Conservation (phyloP, 2,888 invertebrate species). For the Chrysopilus asiliformis region DNA sequence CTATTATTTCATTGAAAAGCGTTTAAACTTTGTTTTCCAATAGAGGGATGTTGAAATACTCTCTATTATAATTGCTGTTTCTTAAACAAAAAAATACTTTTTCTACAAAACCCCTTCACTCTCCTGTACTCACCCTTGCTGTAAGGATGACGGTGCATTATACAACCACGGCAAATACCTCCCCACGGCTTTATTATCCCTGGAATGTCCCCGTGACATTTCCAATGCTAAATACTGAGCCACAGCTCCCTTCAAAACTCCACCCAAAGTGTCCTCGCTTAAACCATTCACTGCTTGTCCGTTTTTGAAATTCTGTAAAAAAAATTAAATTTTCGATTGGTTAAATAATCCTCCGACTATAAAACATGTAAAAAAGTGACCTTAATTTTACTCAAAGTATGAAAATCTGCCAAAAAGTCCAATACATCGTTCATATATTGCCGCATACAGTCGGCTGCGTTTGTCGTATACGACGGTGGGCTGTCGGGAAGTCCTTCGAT, state of each 20-base stretch:
- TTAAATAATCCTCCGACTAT: not conserved
- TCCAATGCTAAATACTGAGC: slow-evolving; percentile 90
- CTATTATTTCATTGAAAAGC: too few relatives aligned
- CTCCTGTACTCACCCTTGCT: slow-evolving; percentile 72
- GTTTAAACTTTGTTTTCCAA: too few relatives aligned
- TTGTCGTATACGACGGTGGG: slow-evolving; percentile 48
- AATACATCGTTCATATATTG: slow-evolving; percentile 84
- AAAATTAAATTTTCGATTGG: not conserved
- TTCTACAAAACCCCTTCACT: too few relatives aligned
- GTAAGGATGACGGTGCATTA: slow-evolving; percentile 62
- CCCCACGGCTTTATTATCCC: slow-evolving; percentile 69
- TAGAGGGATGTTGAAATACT: too few relatives aligned
- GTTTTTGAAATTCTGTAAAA: slow-evolving; percentile 50
- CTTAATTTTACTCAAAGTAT: slow-evolving; percentile 93
- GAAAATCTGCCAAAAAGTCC: slow-evolving; percentile 91
- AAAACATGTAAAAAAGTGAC: too few relatives aligned
- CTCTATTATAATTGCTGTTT: too few relatives aligned
- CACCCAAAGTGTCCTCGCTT: slow-evolving; percentile 93
- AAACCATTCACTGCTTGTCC: slow-evolving; percentile 52
- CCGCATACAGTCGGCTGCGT: slow-evolving; percentile 87
- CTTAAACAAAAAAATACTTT: too few relatives aligned
- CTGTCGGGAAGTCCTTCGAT: slow-evolving; percentile 42
- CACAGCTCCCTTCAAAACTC: slow-evolving; percentile 89
- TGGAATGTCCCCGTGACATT: slow-evolving; percentile 72
- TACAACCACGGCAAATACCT: slow-evolving; percentile 85